phyloP scores from a whole-genome alignment of 2,888 invertebrate species.

The Margaritifera margaritifera region DNA sequence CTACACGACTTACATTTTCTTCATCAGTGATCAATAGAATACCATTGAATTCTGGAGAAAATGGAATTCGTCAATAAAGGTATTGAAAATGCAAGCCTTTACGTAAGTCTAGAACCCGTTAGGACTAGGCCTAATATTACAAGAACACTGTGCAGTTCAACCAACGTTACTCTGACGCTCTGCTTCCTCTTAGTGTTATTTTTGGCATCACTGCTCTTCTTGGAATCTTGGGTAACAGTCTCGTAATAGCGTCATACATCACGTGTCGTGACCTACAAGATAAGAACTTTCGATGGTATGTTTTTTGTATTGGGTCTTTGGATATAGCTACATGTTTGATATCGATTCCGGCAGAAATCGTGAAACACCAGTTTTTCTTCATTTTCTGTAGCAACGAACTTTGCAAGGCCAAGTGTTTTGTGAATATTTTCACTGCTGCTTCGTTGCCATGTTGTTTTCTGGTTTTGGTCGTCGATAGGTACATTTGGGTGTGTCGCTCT shows the following conservation, averaged over 20 bases:
- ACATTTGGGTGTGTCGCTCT: slow-evolving; percentile 29
- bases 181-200: slow-evolving; percentile 28
- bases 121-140: not conserved
- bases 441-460: slow-evolving; percentile 22
- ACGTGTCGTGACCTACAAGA: slow-evolving; percentile 26
- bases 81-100: no score
- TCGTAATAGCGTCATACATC: slow-evolving; percentile 31
- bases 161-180: slow-evolving; percentile 21
- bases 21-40: no score
- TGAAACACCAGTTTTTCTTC: slow-evolving; percentile 34
- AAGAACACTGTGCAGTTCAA: slow-evolving; percentile 12
- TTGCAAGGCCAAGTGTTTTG: slow-evolving; percentile 34
- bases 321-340: slow-evolving; percentile 32
- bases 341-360: slow-evolving; percentile 33
- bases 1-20: no score
- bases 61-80: no score
- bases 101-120: no score
- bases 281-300: slow-evolving; percentile 30
- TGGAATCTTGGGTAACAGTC: slow-evolving; percentile 25
- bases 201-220: slow-evolving; percentile 24
- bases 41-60: no score
- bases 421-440: slow-evolving; percentile 33
- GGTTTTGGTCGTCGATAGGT: slow-evolving; percentile 30
- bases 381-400: slow-evolving; percentile 21
- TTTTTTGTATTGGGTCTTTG: slow-evolving; percentile 23